A percentile compares a stretch with the other conserved stretches of the same genome.
These are phyloP conservation scores for Drosophila sturtevanti DNA, from an alignment of 1,140 invertebrate genomes.

Conservation along the genomic window DNA sequence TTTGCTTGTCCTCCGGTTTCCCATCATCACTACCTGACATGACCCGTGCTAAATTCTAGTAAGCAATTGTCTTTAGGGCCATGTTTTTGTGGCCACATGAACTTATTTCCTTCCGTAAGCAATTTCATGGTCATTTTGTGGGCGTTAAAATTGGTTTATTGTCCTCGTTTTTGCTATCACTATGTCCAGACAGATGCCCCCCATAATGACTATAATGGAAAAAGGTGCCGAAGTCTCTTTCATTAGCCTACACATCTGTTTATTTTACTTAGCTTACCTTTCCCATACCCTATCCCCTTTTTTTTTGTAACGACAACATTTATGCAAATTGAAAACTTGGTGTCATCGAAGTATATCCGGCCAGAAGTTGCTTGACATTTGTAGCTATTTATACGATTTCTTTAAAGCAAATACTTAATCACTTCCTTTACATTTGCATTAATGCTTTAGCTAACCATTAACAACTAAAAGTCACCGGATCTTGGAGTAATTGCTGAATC, in stretches of 20 bases:
- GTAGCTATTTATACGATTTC: slow-evolving; percentile 65
- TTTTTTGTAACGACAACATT: neutral
- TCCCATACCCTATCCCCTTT: neutral
- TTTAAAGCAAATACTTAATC: slow-evolving; percentile 45
- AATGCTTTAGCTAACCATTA: slow-evolving; percentile 27
- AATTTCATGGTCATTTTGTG: slow-evolving; percentile 79
- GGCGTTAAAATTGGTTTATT: slow-evolving; percentile 68
- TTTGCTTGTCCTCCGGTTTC: slow-evolving; percentile 47
- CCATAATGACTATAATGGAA: neutral
- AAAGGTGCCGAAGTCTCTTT: neutral
- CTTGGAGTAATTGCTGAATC: slow-evolving; percentile 61
- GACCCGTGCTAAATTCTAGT: slow-evolving; percentile 40
- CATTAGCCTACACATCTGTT: neutral
- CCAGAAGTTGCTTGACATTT: slow-evolving; percentile 19
- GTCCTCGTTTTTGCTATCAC: slow-evolving; percentile 27
- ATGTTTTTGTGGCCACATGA: slow-evolving; percentile 75
- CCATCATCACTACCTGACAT: slow-evolving; percentile 1
- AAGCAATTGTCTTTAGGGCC: slow-evolving; percentile 69
- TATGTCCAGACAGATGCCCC: slow-evolving; percentile 38
- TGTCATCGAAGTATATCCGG: slow-evolving; percentile 52
- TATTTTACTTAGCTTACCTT: neutral
- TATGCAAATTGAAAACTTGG: slow-evolving; percentile 47
- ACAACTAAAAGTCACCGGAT: slow-evolving; percentile 51
- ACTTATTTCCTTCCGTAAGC: slow-evolving; percentile 76
- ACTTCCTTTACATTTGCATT: slow-evolving; percentile 44